Base-by-base conservation (phyloP, 1,140 invertebrate genomes). In the Drosophila sproati region DNA sequence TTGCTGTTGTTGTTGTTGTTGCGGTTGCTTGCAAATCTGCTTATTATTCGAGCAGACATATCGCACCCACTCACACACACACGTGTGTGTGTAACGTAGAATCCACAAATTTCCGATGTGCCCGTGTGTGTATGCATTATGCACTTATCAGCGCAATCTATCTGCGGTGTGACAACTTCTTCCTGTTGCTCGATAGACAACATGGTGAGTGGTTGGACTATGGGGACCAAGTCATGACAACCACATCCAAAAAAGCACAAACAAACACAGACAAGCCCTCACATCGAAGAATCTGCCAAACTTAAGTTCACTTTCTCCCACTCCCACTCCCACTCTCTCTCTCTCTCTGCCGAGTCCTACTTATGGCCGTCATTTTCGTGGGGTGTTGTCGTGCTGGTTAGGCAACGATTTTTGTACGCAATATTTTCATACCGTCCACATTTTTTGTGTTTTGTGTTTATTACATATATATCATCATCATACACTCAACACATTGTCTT, bases 121-220 rank as follows among this genome's bases (percentile, higher is more conserved):
- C 1, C 8, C 28, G 28, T 45, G 64, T 77, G 12, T 59, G 60
- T 56, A 31, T 61, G 56, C 66, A 86, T 87, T 82, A 79, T 87
- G 83, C 83, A 89, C 76, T 81, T 89, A 89, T 89, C 85, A 57
- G 52, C 55, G 80, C 56, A 80, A 85, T 89, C 80, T 89, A 89
- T 89, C 85, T 89, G 72, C 74, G 68, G 43, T 68, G 74, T 62
- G 71, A 48, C 86, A 88, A 71, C 61, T 78, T 67, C 80, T 80
- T 88, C 73, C 70, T 82, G 77, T 79, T 70, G 67, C 66, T 57
- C 57, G 47, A 70, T 51, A 45, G 43, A 56, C 55, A 68, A 59
- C 8, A 3, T 43, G 39, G 39, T 43, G 35, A 7, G 5, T 43
- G 39, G 39, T 8, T 43, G 7, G 39, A 41, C 39, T 43, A 4